phyloP scores from a whole-genome alignment of 2,113 vertebrate species.

The Pantherophis guttatus region DNA sequence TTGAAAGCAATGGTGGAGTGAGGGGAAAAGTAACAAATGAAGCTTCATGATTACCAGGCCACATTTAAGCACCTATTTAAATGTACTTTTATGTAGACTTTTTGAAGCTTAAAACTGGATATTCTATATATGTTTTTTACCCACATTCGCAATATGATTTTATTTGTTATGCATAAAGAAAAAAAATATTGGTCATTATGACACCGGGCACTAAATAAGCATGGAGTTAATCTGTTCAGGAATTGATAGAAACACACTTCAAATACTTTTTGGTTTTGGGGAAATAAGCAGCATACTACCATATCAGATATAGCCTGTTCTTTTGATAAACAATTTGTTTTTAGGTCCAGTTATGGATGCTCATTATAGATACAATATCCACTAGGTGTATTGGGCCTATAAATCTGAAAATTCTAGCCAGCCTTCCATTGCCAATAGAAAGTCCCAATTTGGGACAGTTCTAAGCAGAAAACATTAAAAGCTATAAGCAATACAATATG shows the following conservation, averaged over 20 bases:
- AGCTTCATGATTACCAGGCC: neutral
- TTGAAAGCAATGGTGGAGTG: neutral
- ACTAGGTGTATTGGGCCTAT: neutral
- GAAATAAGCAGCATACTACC: neutral
- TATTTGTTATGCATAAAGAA: slow-evolving; percentile 24
- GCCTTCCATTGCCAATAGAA: neutral
- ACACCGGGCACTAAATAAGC: neutral
- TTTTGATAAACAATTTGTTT: slow-evolving; percentile 34
- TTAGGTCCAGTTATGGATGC: neutral
- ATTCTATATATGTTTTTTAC: neutral
- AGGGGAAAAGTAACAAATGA: neutral
- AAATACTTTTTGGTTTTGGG: neutral
- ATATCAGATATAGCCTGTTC: neutral
- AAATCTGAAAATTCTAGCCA: neutral
- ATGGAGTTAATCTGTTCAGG: too few species aligned
- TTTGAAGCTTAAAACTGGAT: neutral
- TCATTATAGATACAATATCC: neutral
- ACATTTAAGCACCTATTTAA: neutral
- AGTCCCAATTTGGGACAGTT: neutral
- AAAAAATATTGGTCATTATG: neutral
- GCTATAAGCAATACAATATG: neutral
- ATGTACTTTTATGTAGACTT: neutral
- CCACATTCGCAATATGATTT: neutral
- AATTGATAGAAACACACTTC: neutral
- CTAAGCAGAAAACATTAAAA: neutral